phyloP scores from a whole-genome alignment of 30 jellyfish, hydroid and myxozoan genomes.

The Morbakka virulenta region DNA sequence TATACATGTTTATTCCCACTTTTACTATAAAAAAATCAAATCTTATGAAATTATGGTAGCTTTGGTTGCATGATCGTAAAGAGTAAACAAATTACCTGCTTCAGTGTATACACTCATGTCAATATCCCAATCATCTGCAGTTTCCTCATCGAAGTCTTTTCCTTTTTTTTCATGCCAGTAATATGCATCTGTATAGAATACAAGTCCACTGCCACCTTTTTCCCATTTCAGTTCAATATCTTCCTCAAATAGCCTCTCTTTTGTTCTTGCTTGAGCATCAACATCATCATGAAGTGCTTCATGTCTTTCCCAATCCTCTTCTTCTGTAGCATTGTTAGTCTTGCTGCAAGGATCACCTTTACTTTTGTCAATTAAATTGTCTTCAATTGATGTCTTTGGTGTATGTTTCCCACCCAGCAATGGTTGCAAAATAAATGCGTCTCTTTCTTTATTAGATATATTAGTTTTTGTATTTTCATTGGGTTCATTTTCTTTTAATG shows the following conservation, averaged over 20 bases:
- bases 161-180: constrained; percentile 86
- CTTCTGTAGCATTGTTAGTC: constrained; percentile 21
- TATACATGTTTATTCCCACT: no score
- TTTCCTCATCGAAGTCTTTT: constrained; percentile 79
- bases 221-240: constrained; percentile 84
- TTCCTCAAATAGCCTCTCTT: constrained; percentile 74
- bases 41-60: no score
- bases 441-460: background rate
- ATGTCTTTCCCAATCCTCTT: constrained; percentile 87
- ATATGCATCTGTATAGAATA: constrained; percentile 76
- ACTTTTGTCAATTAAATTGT: no score
- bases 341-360: background rate
- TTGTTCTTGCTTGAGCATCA: constrained; percentile 72
- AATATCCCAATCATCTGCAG: constrained; percentile 88
- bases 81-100: constrained; percentile 56
- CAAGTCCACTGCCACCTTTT: constrained; percentile 85
- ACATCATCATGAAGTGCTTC: constrained; percentile 76
- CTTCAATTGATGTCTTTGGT: background rate
- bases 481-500: background rate
- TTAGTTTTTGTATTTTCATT: background rate
- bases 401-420: background rate
- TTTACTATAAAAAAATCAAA: no score
- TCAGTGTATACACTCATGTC: constrained; percentile 69
- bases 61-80: no score
- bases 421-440: background rate